Evolutionary conservation across 2,797 vertebrate genomes (phyloP).

Genomic region (Eutrigla gurnardus): DNA sequence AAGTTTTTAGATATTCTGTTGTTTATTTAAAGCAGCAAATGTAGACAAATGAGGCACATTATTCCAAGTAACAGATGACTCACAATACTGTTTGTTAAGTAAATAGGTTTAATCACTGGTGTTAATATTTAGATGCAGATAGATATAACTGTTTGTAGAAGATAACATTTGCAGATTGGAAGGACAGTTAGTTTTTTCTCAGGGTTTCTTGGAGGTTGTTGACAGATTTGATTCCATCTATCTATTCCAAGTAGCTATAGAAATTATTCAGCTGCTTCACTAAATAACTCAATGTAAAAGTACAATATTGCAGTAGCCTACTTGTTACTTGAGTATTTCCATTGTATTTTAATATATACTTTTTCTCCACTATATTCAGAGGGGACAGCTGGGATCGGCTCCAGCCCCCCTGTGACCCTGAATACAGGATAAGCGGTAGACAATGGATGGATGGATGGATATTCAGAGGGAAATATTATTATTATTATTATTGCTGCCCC

Average conservation of each 20-base stretch:
- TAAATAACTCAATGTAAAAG: neutral
- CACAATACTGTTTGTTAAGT: conserved; percentile 7
- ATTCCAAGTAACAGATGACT: neutral
- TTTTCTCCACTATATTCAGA: neutral
- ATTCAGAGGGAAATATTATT: neutral
- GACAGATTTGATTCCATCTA: neutral
- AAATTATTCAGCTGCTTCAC: neutral
- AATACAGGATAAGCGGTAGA: too few species aligned
- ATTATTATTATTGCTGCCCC: too few species aligned
- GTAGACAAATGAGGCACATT: neutral
- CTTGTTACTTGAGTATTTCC: neutral
- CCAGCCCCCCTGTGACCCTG: too few species aligned
- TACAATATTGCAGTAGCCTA: neutral
- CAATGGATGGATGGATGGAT: too few species aligned
- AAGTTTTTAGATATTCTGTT: neutral
- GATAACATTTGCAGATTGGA: neutral
- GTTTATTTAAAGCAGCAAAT: neutral
- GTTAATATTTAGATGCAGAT: conserved; percentile 1
- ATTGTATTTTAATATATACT: neutral
- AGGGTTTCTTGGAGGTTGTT: neutral
- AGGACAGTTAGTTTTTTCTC: neutral
- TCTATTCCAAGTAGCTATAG: neutral
- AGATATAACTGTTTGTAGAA: neutral
- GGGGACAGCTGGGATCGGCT: too few species aligned
- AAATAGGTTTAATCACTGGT: neutral